These are phyloP conservation scores for Eupithecia vulgata DNA, from an alignment of 2,888 invertebrate genomes.

Conservation along the genomic window DNA sequence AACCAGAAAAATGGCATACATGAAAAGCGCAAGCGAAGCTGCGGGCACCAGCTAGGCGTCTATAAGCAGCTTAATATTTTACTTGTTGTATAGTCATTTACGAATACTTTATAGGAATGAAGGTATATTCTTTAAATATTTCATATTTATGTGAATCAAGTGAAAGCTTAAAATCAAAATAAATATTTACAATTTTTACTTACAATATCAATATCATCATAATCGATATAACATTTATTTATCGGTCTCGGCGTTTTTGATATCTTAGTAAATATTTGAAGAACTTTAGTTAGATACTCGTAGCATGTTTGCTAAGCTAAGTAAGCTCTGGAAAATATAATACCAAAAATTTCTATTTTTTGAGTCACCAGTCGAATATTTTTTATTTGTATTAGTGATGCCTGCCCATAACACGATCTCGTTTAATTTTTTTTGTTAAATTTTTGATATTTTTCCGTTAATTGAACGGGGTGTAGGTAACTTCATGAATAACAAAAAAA, in stretches of 20 bases:
- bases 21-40: no score
- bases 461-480: not conserved
- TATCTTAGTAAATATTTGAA: conserved; percentile 39
- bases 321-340: conserved; percentile 8
- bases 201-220: conserved; percentile 13
- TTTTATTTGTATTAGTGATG: not conserved
- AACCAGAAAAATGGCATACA: no score
- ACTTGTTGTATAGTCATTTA: not conserved
- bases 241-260: conserved; percentile 19
- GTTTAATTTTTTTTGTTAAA: not conserved
- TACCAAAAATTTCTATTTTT: conserved; percentile 4
- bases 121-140: no score
- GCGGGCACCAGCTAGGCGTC: no score
- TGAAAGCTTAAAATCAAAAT: not conserved
- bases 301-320: conserved; percentile 34
- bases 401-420: not conserved
- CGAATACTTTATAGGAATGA: not conserved
- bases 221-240: conserved; percentile 21
- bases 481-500: not conserved
- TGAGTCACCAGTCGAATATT: no score
- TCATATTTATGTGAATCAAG: not conserved
- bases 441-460: not conserved
- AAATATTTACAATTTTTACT: not conserved
- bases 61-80: not conserved
- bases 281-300: conserved; percentile 39